Evolutionary conservation across 1,140 invertebrate species (phyloP).

Genomic region (Idris sp.): DNA sequence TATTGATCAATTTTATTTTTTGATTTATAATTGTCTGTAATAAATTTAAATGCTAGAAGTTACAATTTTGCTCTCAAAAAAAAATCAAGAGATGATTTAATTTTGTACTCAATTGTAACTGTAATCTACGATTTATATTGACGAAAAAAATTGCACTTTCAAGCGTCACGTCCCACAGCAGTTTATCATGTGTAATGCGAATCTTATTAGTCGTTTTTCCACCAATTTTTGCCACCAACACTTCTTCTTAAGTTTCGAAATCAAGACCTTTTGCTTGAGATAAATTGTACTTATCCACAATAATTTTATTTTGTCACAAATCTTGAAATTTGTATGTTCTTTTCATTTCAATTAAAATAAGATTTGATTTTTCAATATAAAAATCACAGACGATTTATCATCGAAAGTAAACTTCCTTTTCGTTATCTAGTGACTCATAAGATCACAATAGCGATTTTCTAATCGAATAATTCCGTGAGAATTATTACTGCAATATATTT

Average conservation of each 20-base stretch:
- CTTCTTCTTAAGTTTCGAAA: too few relatives aligned
- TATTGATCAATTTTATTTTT: not conserved
- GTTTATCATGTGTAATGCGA: constrained; percentile 29
- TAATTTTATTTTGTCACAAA: not conserved
- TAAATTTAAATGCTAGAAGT: too few relatives aligned
- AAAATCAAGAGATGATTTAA: not conserved
- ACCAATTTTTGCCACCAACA: too few relatives aligned
- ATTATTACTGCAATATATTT: constrained; percentile 9
- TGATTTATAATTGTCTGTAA: too few relatives aligned
- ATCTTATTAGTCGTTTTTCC: constrained; percentile 34
- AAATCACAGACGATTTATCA: not conserved
- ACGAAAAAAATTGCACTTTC: constrained; percentile 18
- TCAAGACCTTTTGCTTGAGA: constrained; percentile 5
- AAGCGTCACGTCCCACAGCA: constrained; percentile 14
- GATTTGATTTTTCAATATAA: not conserved
- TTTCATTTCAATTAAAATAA: too few relatives aligned
- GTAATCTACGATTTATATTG: constrained; percentile 27
- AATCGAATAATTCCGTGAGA: not conserved
- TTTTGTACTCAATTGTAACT: constrained; percentile 2
- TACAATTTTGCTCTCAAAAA: too few relatives aligned
- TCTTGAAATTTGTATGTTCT: not conserved
- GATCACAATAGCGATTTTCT: constrained; percentile 1
- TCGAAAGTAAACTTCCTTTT: not conserved
- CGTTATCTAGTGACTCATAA: not conserved
- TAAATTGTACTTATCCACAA: too few relatives aligned